Evolutionary conservation across 1,140 invertebrate genomes (phyloP), one percentile per base, ranked within the genome.

Genomic region (Glossosoma conforme): DNA sequence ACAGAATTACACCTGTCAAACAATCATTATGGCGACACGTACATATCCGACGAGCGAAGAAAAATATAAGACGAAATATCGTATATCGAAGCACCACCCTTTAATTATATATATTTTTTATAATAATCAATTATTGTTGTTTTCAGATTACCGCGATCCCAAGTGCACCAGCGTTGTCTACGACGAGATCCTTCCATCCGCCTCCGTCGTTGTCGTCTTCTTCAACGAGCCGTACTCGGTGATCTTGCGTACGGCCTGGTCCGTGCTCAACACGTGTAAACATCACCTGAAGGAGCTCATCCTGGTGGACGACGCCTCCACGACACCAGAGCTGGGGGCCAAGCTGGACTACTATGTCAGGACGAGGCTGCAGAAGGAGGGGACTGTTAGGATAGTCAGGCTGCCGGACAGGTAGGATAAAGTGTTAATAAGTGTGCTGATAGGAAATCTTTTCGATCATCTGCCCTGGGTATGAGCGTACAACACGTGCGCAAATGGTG

Each of bases 201-300:
- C 74, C 2, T 77, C 76, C 55, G 81, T 95, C 10, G 77, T 95
- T 22, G 83, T 95, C 36, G 90, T 93, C 59, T 95, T 92, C 72
- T 89, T 85, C 62, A 92, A 96, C 67, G 93, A 96, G 74, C 85
- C 91, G 2, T 87, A 86, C 67, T 88, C 89, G 3, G 84, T 90
- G 18, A 77, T 96, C 30, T 61, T 95, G 18, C 65, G 92, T 15
- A 94, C 91, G 0, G 80, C 94, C 10, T 87, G 90, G 77, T 91
- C 87, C 65, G 89, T 94, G 1, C 65, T 94, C n/a, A 86, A 89
- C 70, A 79, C 87, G 49, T 84, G 85, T 9, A 83, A 89, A 2
- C 52, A 72, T 0, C 68, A 72, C 55, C 49, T 75, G 5, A 79
- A 88, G 61, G 91, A 95, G 75, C 87, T 96, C 47, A 84, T 96